Evolutionary conservation across 2,888 invertebrate genomes (phyloP), one percentile per base, ranked within the genome.

Genomic region (Volucella zonaria): DNA sequence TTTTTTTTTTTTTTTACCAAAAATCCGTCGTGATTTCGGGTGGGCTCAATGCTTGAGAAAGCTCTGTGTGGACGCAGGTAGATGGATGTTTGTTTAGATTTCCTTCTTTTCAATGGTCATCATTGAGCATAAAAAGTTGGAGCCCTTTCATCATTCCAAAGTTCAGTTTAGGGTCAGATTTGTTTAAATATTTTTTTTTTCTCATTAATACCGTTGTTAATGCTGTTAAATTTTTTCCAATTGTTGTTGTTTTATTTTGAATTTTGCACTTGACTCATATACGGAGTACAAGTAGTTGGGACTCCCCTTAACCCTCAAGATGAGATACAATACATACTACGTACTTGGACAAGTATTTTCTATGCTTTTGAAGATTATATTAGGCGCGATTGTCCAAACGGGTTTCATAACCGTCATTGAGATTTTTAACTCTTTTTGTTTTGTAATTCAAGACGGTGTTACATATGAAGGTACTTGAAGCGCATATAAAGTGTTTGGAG

Each of bases 401-500:
- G 58, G 71, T 83, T 83, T 83, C 83, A 80, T 80, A 80, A 83
- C 56, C 40, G 70, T 75, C 83, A 83, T 83, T 83, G 83, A 80
- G 66, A 71, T 15, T 51, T 23, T 52, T 14, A 40, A 6, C 62
- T 42, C 3, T 31, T 68, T 43, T 61, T 64, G 67, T 83, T 80
- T 80, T 59, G 83, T 71, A 83, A 83, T 56, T 56, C 79, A 74
- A 74, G 64, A 74, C 52, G 0, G 42, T 71, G 75, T 75, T 83
- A 79, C 71, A 80, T 71, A 81, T 83, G 80, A 83, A 83, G 80
- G 83, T 83, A 83, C 83, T 80, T 75, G 80, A 62, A 80, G 79
- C 75, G 83, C 83, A 80, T 80, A 75, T 76, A 83, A 83, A 83
- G 70, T 75, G 64, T 66, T 59, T 31, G 74, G 66, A 58, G 31